Evolutionary conservation across 2,888 invertebrate species (phyloP).

Genomic region (Tetragnatha montana): DNA sequence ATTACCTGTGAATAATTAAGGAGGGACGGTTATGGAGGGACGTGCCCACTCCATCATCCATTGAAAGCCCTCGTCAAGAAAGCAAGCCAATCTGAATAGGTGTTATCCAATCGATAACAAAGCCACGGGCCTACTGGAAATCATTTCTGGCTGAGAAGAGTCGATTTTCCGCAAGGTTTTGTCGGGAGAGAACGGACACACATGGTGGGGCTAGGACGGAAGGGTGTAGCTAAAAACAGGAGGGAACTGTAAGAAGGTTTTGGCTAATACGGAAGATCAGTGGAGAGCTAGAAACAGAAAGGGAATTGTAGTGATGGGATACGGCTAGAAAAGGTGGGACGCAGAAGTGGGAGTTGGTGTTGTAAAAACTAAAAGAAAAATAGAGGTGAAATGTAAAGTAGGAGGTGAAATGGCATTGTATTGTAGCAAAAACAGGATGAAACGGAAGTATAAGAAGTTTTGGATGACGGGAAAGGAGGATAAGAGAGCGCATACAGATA

Average conservation of each 20-base stretch:
- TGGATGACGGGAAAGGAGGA: too few species aligned
- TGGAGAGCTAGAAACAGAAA: background rate
- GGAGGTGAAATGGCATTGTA: too few species aligned
- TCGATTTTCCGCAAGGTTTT: conserved; percentile 65
- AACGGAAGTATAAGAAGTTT: too few species aligned
- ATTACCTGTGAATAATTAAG: conserved; percentile 70
- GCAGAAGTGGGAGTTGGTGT: too few species aligned
- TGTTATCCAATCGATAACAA: conserved; percentile 65
- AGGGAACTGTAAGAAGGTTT: background rate
- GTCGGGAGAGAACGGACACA: conserved; percentile 57
- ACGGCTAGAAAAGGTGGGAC: too few species aligned
- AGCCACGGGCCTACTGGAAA: conserved; percentile 59
- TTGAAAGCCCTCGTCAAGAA: conserved; percentile 63
- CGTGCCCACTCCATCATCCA: conserved; percentile 54
- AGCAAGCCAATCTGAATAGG: conserved; percentile 68
- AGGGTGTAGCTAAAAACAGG: background rate
- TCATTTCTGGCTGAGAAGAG: conserved; percentile 68
- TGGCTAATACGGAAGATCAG: background rate
- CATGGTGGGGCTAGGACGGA: conserved; percentile 42
- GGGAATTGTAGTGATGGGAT: too few species aligned
- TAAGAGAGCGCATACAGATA: too few species aligned
- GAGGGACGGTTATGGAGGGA: conserved; percentile 42
- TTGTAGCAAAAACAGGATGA: too few species aligned
- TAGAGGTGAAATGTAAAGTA: too few species aligned
- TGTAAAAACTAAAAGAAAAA: too few species aligned